Evolutionary conservation across 2,888 invertebrate genomes (phyloP).

Genomic region (Ophion ellenae): DNA sequence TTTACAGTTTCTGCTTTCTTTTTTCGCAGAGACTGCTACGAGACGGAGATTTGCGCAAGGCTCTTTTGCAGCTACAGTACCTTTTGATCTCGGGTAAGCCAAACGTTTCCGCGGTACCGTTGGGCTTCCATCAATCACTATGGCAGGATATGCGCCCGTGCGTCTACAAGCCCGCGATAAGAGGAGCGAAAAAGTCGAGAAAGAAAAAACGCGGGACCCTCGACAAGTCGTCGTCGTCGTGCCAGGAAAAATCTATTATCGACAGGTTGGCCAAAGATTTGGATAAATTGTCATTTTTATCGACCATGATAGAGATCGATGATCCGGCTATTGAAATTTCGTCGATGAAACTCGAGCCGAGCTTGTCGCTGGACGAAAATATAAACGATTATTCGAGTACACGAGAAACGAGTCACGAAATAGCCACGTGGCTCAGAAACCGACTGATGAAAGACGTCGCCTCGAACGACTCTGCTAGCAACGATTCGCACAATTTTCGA

Average conservation of each 20-base stretch:
- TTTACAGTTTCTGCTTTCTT: neutral
- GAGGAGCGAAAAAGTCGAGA: slow-evolving; percentile 69
- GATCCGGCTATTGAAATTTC: slow-evolving; percentile 79
- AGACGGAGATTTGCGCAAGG: slow-evolving; percentile 89
- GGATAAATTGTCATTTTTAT: slow-evolving; percentile 76
- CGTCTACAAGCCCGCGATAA: slow-evolving; percentile 78
- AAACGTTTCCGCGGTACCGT: slow-evolving; percentile 53
- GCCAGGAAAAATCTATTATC: slow-evolving; percentile 57
- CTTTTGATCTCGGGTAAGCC: slow-evolving; percentile 85
- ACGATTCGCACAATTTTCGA: slow-evolving; percentile 45
- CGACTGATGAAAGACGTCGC: slow-evolving; percentile 66
- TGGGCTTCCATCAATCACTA: slow-evolving; percentile 69
- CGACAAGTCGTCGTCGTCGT: slow-evolving; percentile 16
- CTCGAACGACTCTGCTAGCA: slow-evolving; percentile 33
- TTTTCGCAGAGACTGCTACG: slow-evolving; percentile 73
- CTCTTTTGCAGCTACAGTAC: slow-evolving; percentile 90
- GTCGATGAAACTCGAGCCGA: slow-evolving; percentile 78
- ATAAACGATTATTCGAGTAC: slow-evolving; percentile 74
- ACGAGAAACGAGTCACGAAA: slow-evolving; percentile 76
- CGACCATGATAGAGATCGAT: slow-evolving; percentile 73
- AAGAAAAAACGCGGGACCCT: slow-evolving; percentile 51
- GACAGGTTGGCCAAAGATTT: slow-evolving; percentile 73
- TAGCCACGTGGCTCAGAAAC: slow-evolving; percentile 78
- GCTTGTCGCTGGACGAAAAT: slow-evolving; percentile 82
- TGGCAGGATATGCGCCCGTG: slow-evolving; percentile 75